These are phyloP conservation scores for Anableps anableps DNA, from an alignment of 2,797 vertebrate genomes.

Conservation along the genomic window DNA sequence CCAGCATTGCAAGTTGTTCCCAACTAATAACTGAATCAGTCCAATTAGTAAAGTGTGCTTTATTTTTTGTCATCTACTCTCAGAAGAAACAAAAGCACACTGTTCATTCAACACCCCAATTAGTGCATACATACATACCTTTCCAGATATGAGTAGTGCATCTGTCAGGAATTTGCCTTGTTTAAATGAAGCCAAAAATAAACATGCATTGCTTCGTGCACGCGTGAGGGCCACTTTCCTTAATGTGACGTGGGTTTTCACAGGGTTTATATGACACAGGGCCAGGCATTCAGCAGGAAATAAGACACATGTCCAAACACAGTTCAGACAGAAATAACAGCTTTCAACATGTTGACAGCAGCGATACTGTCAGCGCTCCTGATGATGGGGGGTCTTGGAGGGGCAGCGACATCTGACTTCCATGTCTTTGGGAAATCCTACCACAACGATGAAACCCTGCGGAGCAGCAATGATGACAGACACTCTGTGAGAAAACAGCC, in stretches of 20 bases:
- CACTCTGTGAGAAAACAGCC: slow-evolving; percentile 39
- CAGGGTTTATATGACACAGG: slow-evolving; percentile 60
- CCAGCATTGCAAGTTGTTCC: not conserved
- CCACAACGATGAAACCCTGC: slow-evolving; percentile 25
- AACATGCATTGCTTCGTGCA: not conserved
- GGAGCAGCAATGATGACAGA: slow-evolving; percentile 14
- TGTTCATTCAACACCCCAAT: slow-evolving; percentile 61
- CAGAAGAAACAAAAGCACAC: slow-evolving; percentile 12
- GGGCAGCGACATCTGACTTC: slow-evolving; percentile 33
- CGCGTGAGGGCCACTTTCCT: slow-evolving; percentile 8
- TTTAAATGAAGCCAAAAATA: slow-evolving; percentile 27
- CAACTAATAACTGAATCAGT: not conserved
- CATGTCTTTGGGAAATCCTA: slow-evolving; percentile 40
- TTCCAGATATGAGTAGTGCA: slow-evolving; percentile 38
- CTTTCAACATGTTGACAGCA: slow-evolving; percentile 43
- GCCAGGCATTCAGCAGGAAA: not conserved
- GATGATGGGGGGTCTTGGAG: slow-evolving; percentile 39
- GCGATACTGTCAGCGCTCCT: slow-evolving; percentile 57
- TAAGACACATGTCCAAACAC: not conserved
- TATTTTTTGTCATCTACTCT: slow-evolving; percentile 18
- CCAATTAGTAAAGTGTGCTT: not conserved
- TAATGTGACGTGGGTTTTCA: slow-evolving; percentile 55
- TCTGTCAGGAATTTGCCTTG: slow-evolving; percentile 43
- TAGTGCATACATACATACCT: slow-evolving; percentile 48
- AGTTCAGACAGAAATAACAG: slow-evolving; percentile 14